Evolutionary conservation across 2,888 invertebrate genomes (phyloP), one percentile per base, ranked within the genome.

Genomic region (Cantharis rufa): DNA sequence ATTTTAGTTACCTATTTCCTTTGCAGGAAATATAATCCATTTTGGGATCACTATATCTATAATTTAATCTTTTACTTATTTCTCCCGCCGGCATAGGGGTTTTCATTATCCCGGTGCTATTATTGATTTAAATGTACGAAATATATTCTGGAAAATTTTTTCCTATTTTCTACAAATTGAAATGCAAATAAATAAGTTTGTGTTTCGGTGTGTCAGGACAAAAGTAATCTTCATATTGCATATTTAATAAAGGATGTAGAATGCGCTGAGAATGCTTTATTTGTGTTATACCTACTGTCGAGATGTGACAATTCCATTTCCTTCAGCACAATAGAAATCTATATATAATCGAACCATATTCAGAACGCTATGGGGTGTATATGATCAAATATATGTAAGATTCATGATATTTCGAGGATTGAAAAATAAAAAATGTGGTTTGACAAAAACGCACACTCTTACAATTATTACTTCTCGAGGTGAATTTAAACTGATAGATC

Each of bases 271-370:
- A 79, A 79, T 79, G 77, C 75, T 78, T 78, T 79, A 79, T 79
- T 79, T 79, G 76, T 71, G 78, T 66, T 66, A 66, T 66, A 72
- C 77, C 71, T 70, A 72, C 75, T 78, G 78, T 78, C 78, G 78
- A 78, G 79, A 79, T 79, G 79, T 79, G 79, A 79, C 79, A 79
- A 79, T 79, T 79, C 79, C 78, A 79, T 79, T 79, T 78, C 79
- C 79, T 77, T 72, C 74, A 71, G 66, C 75, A 79, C 79, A 79
- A 79, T 79, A 79, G 79, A 79, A 78, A 79, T 71, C 64, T 66
- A 79, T 75, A 79, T 75, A 79, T 79, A 79, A 79, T 79, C 79
- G 79, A 79, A 78, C 78, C 76, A 78, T 74, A 77, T 77, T 77
- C 77, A 71, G 62, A 71, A 74, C 69, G 70, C 74, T 79, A 77